A percentile compares a stretch with the other conserved stretches of the same genome.
Evolutionary conservation across 2,797 vertebrate species (phyloP).

Genomic region (Valencia hispanica): DNA sequence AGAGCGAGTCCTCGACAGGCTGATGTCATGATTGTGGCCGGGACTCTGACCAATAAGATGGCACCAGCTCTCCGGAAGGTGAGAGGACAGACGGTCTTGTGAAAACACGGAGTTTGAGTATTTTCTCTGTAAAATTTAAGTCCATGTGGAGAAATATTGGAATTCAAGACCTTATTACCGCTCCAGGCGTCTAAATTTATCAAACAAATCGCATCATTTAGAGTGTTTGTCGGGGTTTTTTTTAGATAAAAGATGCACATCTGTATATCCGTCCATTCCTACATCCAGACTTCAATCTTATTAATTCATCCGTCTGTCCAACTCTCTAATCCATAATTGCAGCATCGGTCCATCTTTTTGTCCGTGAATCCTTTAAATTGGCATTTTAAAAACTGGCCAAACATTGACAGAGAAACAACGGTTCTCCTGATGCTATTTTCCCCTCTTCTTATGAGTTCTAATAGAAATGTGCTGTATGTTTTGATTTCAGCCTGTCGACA

Average conservation of each 20-base stretch:
- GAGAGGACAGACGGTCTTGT: conserved; percentile 22
- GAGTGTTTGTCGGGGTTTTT: too few relatives aligned
- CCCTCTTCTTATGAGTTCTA: neutral
- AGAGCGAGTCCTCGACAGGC: conserved; percentile 94
- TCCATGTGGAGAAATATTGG: too few relatives aligned
- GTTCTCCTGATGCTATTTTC: neutral
- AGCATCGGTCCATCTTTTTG: neutral
- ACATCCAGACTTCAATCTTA: neutral
- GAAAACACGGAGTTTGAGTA: too few relatives aligned
- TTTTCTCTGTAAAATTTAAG: neutral
- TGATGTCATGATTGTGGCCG: conserved; percentile 97
- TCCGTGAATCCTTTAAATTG: neutral
- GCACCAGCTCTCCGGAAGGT: conserved; percentile 96
- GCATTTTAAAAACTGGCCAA: neutral
- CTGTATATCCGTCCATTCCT: neutral
- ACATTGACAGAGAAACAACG: neutral
- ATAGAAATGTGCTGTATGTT: neutral
- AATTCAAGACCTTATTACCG: too few relatives aligned
- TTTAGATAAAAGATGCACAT: too few relatives aligned
- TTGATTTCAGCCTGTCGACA: conserved; percentile 2
- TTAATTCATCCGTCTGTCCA: neutral
- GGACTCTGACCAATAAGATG: conserved; percentile 98
- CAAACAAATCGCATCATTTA: too few relatives aligned
- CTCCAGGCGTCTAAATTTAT: too few relatives aligned
- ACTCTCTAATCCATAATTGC: neutral